These are phyloP conservation scores for Prionailurus viverrinus DNA, from an alignment of 2,113 vertebrate genomes.

Conservation along the genomic window DNA sequence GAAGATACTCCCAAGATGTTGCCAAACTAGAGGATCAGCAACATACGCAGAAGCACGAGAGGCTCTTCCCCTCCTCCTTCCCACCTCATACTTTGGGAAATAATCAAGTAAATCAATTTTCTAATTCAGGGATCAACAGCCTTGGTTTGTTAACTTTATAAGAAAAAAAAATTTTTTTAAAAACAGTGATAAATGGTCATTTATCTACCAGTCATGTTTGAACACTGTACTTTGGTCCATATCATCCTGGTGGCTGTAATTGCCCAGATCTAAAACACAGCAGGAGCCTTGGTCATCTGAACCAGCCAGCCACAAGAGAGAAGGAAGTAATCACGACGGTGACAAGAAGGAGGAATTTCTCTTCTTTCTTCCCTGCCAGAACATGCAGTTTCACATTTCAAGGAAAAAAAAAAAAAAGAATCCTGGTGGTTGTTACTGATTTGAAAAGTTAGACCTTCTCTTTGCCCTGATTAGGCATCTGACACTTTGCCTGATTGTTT, in stretches of 20 bases:
- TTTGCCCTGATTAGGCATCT: conserved; percentile 49
- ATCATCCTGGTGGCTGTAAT: conserved; percentile 69
- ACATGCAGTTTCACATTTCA: conserved; percentile 60
- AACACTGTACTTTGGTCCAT: conserved; percentile 78
- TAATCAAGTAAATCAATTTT: conserved; percentile 86
- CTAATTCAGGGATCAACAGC: conserved; percentile 91
- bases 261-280: conserved; percentile 47
- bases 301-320: conserved; percentile 62
- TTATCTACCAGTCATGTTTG: conserved; percentile 78
- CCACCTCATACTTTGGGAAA: conserved; percentile 82
- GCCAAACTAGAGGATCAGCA: conserved; percentile 86
- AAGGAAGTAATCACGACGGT: conserved; percentile 23
- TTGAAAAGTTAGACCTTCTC: conserved; percentile 79
- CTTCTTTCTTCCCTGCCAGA: conserved; percentile 77
- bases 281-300: conserved; percentile 66
- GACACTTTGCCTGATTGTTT: conserved; percentile 33
- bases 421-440: conserved; percentile 82
- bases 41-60: conserved; percentile 74
- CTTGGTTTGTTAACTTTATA: conserved; percentile 89
- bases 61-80: conserved; percentile 82
- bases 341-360: conserved; percentile 48
- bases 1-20: conserved; percentile 85
- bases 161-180: conserved; percentile 77
- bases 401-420: conserved; percentile 57
- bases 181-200: conserved; percentile 81